These are phyloP conservation scores for Tor tambroides DNA, from an alignment of 2,113 vertebrate genomes.

Conservation along the genomic window DNA sequence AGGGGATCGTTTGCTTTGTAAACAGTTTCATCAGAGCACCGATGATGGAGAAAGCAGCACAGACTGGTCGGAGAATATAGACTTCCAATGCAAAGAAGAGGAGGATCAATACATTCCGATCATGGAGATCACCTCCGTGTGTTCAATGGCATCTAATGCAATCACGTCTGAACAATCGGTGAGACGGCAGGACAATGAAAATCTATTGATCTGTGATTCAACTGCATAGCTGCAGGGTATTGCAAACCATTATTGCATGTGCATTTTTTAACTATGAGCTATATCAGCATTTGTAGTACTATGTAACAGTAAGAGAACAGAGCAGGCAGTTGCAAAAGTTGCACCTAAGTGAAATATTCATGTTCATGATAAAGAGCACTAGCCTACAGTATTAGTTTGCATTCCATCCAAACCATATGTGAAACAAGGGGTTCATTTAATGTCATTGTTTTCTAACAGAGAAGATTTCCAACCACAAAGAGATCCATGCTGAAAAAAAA, in stretches of 20 bases:
- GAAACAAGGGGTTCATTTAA: background rate
- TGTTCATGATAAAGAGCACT: background rate
- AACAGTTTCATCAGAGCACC: constrained; percentile 53
- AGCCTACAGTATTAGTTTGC: background rate
- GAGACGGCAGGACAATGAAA: background rate
- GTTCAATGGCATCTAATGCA: constrained; percentile 66
- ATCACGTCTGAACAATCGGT: constrained; percentile 41
- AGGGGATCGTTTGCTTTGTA: constrained; percentile 56
- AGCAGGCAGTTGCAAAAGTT: background rate
- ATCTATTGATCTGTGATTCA: background rate
- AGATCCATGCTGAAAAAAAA: background rate
- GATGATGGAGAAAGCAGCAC: constrained; percentile 47
- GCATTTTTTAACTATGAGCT: background rate
- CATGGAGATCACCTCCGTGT: constrained; percentile 76
- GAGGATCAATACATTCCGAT: constrained; percentile 71
- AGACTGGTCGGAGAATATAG: constrained; percentile 45
- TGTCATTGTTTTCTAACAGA: background rate
- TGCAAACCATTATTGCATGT: background rate
- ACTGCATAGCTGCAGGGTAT: background rate
- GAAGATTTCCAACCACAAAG: background rate
- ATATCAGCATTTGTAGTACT: background rate
- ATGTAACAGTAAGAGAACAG: background rate
- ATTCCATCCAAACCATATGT: background rate
- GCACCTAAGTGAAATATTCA: background rate
- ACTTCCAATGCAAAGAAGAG: constrained; percentile 73